Conservation (phyloP, 2,888 invertebrate genomes). For the Pseudococcus longispinus region DNA sequence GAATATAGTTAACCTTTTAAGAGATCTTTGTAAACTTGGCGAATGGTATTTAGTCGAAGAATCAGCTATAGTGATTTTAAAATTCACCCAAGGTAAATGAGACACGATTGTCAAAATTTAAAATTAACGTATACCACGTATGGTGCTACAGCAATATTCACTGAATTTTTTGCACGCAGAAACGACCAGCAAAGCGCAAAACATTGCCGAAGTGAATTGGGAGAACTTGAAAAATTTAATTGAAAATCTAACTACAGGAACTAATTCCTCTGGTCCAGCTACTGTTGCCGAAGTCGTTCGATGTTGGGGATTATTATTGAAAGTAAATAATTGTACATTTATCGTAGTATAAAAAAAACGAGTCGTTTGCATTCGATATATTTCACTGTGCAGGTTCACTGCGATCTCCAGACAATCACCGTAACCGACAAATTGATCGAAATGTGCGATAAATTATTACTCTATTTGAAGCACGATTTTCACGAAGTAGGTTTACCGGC, state of each 20-base stretch:
- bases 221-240: neutral
- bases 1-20: neutral
- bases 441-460: neutral
- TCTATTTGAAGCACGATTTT: constrained; percentile 25
- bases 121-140: no score
- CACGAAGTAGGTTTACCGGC: constrained; percentile 12
- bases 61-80: constrained; percentile 38
- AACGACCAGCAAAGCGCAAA: neutral
- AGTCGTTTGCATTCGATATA: neutral
- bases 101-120: neutral
- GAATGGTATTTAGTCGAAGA: constrained; percentile 39
- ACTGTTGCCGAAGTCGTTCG: constrained; percentile 1
- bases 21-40: neutral
- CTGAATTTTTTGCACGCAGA: neutral
- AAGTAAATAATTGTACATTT: neutral
- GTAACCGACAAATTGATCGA: neutral
- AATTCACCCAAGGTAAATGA: constrained; percentile 7
- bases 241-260: neutral
- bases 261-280: neutral
- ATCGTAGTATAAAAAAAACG: neutral
- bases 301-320: constrained; percentile 32
- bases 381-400: neutral
- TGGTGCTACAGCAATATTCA: no score
- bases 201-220: neutral
- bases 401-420: neutral